Evolutionary conservation across 2,888 invertebrate species (phyloP), one percentile per base, ranked within the genome.

Genomic region (Allolobophora icterica): DNA sequence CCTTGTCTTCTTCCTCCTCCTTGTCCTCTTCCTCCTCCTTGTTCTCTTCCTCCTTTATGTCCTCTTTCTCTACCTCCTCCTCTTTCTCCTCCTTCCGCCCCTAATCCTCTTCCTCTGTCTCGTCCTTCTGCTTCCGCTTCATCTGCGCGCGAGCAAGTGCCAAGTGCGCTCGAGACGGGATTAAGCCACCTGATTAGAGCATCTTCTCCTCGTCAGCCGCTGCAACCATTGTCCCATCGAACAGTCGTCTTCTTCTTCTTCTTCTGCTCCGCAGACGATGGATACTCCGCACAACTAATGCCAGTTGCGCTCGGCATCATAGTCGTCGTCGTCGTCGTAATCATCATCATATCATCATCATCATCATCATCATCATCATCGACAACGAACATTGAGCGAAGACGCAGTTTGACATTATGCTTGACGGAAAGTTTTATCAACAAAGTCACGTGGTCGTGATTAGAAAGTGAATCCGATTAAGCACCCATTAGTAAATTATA

Each of bases 171-270:
- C n/a, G 71, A 71, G 71, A 71, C 71, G 6, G 71, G 71, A 71
- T 71, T 71, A 71, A 71, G 71, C 71, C n/a, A 71, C 71, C 71
- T 71, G 71, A 71, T 71, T 71, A 71, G 71, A 71, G 71, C 71
- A 0, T 30, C 71, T 0, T 71, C 71, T n/a, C 11, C 11, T 8
- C 13, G 4, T 58, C 71, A 0, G 71, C n/a, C 71, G 71, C 30
- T n/a, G 71, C 71, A n/a, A 4, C 45, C 71, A 71, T 71, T 71
- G 71, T 71, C 71, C 71, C 71, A n/a, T 71, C 71, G 71, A 71
- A 71, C 71, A 71, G 71, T 71, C 71, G 71, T 71, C 71, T 2
- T n/a, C 71, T 5, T 45, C 45, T 71, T 24, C 24, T 52, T 71
- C n/a, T 71, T 71, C n/a, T n/a, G 8, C 71, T 71, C 71, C 17